Evolutionary conservation across 2,888 invertebrate genomes (phyloP).

Genomic region (Conomelus anceps): DNA sequence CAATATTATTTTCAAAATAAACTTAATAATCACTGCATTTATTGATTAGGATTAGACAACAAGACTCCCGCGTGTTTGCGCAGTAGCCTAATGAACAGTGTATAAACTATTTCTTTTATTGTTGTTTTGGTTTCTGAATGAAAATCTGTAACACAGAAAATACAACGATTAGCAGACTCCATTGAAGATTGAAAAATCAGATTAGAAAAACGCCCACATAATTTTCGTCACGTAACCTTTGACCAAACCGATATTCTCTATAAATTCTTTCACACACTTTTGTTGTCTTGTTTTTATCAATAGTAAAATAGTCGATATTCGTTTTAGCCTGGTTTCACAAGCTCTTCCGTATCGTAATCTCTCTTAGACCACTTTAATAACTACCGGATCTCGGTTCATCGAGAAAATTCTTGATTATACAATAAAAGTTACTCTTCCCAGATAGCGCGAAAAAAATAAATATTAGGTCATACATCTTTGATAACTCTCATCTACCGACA

Average conservation of each 20-base stretch:
- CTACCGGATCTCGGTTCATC: background rate
- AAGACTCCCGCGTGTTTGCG: background rate
- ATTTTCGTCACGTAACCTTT: background rate
- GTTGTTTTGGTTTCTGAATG: background rate
- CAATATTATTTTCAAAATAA: background rate
- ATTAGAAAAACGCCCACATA: background rate
- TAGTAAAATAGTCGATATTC: background rate
- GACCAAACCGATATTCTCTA: background rate
- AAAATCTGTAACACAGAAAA: background rate
- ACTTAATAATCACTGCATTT: background rate
- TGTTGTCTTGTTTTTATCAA: background rate
- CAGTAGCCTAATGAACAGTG: background rate
- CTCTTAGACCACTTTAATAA: background rate
- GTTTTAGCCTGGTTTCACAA: background rate
- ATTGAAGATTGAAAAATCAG: background rate
- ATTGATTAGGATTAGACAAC: background rate
- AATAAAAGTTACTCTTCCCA: background rate
- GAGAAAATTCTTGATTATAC: background rate
- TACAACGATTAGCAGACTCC: background rate
- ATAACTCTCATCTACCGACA: background rate
- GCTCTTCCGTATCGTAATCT: background rate
- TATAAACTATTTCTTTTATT: background rate
- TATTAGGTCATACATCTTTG: background rate
- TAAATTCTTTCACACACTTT: background rate
- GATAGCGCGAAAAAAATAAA: background rate